Evolutionary conservation across 2,888 invertebrate species (phyloP).

Genomic region (Polyommatus icarus): DNA sequence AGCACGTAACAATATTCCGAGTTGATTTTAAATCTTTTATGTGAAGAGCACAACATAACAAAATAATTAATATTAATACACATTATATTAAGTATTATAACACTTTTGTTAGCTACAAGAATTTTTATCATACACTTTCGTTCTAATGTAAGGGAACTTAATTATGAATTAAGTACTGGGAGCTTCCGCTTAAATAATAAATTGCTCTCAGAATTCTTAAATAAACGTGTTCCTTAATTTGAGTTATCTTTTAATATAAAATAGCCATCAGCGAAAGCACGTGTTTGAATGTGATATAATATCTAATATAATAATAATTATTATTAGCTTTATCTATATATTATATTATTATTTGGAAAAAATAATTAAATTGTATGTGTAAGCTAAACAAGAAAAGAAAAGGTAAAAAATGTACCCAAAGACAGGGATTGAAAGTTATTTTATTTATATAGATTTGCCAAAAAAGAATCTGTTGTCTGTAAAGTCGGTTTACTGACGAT

Average conservation of each 20-base stretch:
- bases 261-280: neutral
- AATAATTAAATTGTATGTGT: too few relatives aligned
- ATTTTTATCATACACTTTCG: neutral
- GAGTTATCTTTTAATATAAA: conserved; percentile 5
- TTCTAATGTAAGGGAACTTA: conserved; percentile 2
- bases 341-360: too few relatives aligned
- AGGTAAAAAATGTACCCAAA: too few relatives aligned
- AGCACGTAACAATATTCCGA: too few relatives aligned
- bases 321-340: too few relatives aligned
- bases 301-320: neutral
- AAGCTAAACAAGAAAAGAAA: too few relatives aligned
- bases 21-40: neutral
- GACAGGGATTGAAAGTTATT: too few relatives aligned
- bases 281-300: neutral
- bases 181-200: conserved; percentile 22
- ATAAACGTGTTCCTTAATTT: neutral
- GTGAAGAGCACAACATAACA: neutral
- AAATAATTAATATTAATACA: neutral
- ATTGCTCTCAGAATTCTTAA: conserved; percentile 20
- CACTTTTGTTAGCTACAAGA: neutral
- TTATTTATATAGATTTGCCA: too few relatives aligned
- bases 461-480: too few relatives aligned
- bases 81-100: neutral
- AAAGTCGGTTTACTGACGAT: too few relatives aligned
- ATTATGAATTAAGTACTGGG: conserved; percentile 10